Base-by-base conservation (phyloP, 2,888 invertebrate species). In the Lamproptera curius region DNA sequence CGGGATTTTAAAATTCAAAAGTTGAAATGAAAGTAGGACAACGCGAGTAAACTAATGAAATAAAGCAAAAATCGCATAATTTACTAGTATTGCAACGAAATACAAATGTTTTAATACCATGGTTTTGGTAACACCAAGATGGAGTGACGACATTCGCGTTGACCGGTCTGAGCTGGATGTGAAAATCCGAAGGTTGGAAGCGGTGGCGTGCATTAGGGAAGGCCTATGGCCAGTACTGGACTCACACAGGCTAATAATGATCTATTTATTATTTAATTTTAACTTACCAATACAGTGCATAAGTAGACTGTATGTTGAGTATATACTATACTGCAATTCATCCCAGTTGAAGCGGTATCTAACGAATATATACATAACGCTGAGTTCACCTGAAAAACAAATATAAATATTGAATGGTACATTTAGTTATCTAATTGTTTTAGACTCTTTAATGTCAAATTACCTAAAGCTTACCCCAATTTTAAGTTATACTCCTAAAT, bases 281-380 rank as follows among this genome's bases (percentile, higher is more conserved):
- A 14, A 68, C 81, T 77, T 57, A 87, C 88, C 88, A n/a, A 86
- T 48, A 11, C 83, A 74, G 54, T 86, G 86, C 10, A 79, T 75
- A 41, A 87, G 54, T 34, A 87, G 69, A 40, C 73, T 79, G 62
- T 79, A 87, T 0, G 87, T 86, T 0, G 82, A 75, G 57, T 73
- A 88, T 14, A 88, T 73, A 55, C 88, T 86, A 63, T 79, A 89
- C 53, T 85, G 79, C 15, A 87, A 76, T 60, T 87, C 88, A 54
- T 89, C 83, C 89, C 89, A 89, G 57, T 87, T 87, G 62, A 89
- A 89, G 2, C 74, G 76, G 54, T 85, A 85, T 1, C 89, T 73
- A 13, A 81, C 67, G 52, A 86, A 88, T 46, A 89, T 79, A 53
- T 89, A 89, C 70, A 80, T 74, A 4, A 89, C 64, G 50, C 77